Evolutionary conservation across 1,140 invertebrate genomes (phyloP).

Genomic region (Grapholita molesta): DNA sequence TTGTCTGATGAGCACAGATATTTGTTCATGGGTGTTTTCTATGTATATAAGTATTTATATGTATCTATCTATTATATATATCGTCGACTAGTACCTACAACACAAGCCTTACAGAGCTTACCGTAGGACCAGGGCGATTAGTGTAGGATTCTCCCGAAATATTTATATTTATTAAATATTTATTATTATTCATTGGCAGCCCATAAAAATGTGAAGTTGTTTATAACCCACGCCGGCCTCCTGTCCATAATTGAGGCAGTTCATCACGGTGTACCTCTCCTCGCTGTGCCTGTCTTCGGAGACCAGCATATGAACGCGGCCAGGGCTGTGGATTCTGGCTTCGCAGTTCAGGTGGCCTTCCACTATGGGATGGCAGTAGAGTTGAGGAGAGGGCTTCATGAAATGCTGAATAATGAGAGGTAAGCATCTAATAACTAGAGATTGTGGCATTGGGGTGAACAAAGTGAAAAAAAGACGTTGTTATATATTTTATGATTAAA

Average conservation of each 20-base stretch:
- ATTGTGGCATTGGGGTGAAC: no score
- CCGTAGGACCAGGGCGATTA: no score
- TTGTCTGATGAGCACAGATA: no score
- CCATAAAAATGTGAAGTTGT: slow-evolving; percentile 77
- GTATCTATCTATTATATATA: no score
- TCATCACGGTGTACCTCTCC: slow-evolving; percentile 77
- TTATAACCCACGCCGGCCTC: slow-evolving; percentile 81
- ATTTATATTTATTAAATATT: not conserved
- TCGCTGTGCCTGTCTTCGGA: slow-evolving; percentile 79
- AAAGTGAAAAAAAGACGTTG: no score
- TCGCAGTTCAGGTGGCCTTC: not conserved
- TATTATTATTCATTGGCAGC: slow-evolving; percentile 33
- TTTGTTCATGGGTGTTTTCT: no score
- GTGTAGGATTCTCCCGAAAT: no score
- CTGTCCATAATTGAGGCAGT: slow-evolving; percentile 79
- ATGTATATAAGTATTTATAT: no score
- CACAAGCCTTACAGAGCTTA: no score
- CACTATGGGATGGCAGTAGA: not conserved
- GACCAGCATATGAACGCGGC: slow-evolving; percentile 56
- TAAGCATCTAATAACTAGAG: not conserved
- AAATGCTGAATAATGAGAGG: not conserved
- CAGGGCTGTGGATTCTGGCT: not conserved
- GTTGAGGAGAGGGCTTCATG: not conserved
- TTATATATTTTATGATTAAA: no score
- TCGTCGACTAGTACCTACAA: no score